Conservation (phyloP, 2,797 vertebrate genomes). For the Craterocephalus amniculus region DNA sequence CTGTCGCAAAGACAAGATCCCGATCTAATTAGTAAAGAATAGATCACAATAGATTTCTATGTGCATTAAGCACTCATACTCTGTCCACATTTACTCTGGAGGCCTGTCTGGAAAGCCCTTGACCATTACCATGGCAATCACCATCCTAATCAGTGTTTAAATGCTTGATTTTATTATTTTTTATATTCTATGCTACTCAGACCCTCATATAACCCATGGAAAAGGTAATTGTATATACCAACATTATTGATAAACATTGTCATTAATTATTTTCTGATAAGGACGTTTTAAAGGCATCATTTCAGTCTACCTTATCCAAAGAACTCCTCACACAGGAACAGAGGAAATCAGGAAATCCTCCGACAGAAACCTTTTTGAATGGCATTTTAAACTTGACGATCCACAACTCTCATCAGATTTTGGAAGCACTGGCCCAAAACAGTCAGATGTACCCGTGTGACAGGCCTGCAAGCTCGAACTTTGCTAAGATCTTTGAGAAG, state of each 20-base stretch:
- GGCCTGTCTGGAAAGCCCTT: not conserved
- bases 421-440: too few relatives aligned
- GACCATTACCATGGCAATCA: not conserved
- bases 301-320: too few relatives aligned
- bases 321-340: too few relatives aligned
- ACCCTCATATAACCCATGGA: not conserved
- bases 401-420: too few relatives aligned
- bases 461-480: not conserved
- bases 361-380: too few relatives aligned
- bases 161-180: not conserved
- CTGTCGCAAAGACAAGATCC: conserved; percentile 26
- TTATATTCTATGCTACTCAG: not conserved
- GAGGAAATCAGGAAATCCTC: too few relatives aligned
- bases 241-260: not conserved
- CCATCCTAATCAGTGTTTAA: not conserved
- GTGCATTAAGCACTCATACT: not conserved
- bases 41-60: not conserved
- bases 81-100: not conserved
- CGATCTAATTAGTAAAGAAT: conserved; percentile 26
- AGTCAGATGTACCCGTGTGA: not conserved
- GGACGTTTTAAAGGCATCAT: too few relatives aligned
- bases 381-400: too few relatives aligned
- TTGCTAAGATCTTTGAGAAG: not conserved
- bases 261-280: not conserved
- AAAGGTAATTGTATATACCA: not conserved